A percentile compares a stretch with the other conserved stretches of the same genome.
These are phyloP conservation scores for Indicator indicator DNA, from an alignment of 2,113 vertebrate genomes.

Conservation along the genomic window DNA sequence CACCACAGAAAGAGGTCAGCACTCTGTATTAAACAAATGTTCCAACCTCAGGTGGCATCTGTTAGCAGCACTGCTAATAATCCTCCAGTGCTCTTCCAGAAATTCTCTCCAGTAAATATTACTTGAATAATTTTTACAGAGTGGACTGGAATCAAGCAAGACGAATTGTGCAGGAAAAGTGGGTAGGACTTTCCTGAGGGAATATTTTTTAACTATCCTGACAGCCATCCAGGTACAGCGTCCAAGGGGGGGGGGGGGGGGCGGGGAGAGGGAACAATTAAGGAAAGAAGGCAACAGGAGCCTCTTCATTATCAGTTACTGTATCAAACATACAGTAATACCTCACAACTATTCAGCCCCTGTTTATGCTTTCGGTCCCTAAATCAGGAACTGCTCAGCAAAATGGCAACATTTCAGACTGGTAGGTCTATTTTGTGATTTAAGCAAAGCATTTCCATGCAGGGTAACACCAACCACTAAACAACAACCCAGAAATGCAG, in stretches of 20 bases:
- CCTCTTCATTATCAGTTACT: not conserved
- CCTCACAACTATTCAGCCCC: not conserved
- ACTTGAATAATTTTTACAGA: accelerated
- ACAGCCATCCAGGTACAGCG: not conserved
- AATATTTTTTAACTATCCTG: not conserved
- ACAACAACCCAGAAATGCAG: not conserved
- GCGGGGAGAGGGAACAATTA: accelerated
- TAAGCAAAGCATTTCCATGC: not conserved
- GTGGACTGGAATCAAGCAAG: not conserved
- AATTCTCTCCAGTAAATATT: not conserved
- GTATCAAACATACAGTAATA: not conserved
- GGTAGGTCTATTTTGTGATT: not conserved
- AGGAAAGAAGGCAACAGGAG: not conserved
- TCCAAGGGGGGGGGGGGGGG: not conserved
- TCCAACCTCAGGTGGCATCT: not conserved
- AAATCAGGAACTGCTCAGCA: not conserved
- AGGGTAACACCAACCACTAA: not conserved
- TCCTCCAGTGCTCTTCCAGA: not conserved
- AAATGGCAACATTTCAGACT: not conserved
- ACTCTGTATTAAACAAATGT: not conserved
- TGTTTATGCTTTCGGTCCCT: not conserved
- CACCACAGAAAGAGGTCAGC: not conserved
- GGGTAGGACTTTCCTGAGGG: not conserved
- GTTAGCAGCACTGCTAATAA: not conserved
- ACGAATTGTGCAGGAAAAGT: not conserved